Base-by-base conservation (phyloP, 2,797 vertebrate genomes). In the Cyclopterus lumpus region DNA sequence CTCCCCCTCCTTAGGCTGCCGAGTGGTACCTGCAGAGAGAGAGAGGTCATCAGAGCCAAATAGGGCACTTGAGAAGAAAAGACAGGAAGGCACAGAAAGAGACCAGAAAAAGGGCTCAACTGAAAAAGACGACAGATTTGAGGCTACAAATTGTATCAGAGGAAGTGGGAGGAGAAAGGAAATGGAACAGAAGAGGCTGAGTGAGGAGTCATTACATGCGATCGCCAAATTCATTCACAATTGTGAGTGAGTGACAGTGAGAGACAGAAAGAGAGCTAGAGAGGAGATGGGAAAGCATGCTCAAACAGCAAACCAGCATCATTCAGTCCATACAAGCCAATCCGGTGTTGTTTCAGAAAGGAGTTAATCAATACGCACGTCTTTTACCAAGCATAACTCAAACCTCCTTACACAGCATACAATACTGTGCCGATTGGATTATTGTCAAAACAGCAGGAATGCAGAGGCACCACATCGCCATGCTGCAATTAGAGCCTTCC, bases 1-100 rank as follows among this genome's bases (percentile, higher is more conserved):
- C 93, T 99, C 98, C 28, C 97, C 98, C 91, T 99, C 98, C 93
- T 98, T 99, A 93, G 98, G 98, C 92, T 97, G 97, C 93, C 98
- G 96, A 92, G 98, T 99, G 69, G 98, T 99, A 95, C 98, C 98
- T 99, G 83, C 70, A 83, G 64, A 76, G 40, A 58, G 55, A 57
- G 61, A 68, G 58, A 73, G 74, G 89, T 88, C 90, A 92, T 86
- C 69, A 78, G 78, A 89, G 86, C 74, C 85, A 89, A 91, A 91
- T 75, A 42, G 86, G 77, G 75, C 84, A 88, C 90, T 92, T 86
- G 75, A 92, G 85, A 88, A 86, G 88, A 91, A 93, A 91, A 85
- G 84, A 77, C 85, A 91, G 92, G 91, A 92, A 92, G 89, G 72
- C 71, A 79, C 34, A 66, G 75, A 86, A 84, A 83, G 69, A 77